Conservation (phyloP, 2,888 invertebrate species). For the Lysandra bellargus region DNA sequence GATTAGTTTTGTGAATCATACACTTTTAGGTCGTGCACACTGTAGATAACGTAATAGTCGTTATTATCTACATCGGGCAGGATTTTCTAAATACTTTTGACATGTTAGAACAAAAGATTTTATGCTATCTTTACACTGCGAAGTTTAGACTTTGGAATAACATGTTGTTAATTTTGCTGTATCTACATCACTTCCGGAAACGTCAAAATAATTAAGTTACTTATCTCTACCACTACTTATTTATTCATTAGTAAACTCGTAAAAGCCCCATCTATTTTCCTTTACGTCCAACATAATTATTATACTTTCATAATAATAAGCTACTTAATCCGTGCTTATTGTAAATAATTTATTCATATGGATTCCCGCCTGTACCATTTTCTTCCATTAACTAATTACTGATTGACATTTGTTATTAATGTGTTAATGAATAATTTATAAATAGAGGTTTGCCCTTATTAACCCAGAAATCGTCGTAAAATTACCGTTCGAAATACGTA, state of each 20-base stretch:
- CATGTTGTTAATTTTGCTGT: neutral
- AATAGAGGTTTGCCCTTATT: neutral
- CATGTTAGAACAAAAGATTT: neutral
- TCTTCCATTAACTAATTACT: slow-evolving; percentile 29
- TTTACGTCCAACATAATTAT: neutral
- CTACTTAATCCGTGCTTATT: slow-evolving; percentile 15
- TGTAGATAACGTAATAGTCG: slow-evolving; percentile 12
- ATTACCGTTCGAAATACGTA: neutral
- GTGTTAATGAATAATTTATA: slow-evolving; percentile 4
- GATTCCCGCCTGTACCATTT: slow-evolving; percentile 6
- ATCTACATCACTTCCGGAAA: neutral
- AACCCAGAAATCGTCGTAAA: neutral
- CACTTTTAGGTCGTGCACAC: slow-evolving; percentile 22
- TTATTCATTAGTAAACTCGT: neutral
- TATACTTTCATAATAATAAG: slow-evolving; percentile 19
- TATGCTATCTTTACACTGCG: neutral
- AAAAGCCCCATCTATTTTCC: neutral
- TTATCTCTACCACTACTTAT: neutral
- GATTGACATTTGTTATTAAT: slow-evolving; percentile 20
- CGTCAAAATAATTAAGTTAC: neutral
- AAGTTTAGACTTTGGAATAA: too few relatives aligned
- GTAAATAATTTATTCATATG: slow-evolving; percentile 20
- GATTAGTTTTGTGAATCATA: slow-evolving; percentile 38
- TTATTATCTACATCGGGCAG: neutral
- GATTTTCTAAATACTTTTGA: neutral